Percentiles rank a stretch among this genome's conserved stretches.
These are phyloP conservation scores for Diabrotica virgifera DNA, from an alignment of 1,140 invertebrate genomes.

Conservation along the genomic window DNA sequence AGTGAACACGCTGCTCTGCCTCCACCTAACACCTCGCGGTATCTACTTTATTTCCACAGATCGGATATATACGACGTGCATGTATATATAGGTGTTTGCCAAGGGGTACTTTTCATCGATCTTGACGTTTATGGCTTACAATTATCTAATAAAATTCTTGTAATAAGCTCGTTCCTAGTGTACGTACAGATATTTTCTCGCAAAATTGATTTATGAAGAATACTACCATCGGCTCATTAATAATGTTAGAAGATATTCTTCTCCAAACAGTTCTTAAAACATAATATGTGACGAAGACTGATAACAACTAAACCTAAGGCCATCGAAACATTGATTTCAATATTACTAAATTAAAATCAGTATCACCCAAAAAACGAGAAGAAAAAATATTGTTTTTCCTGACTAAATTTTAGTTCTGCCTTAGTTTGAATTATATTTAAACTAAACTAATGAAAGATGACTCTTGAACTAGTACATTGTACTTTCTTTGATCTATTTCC, in stretches of 20 bases:
- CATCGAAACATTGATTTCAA: neutral
- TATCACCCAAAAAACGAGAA: no score
- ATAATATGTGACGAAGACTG: no score
- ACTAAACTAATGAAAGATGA: no score
- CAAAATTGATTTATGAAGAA: neutral
- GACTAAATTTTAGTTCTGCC: no score
- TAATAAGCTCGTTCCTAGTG: neutral
- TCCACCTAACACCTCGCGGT: constrained; percentile 23
- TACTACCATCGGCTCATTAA: neutral
- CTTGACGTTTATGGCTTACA: constrained; percentile 22
- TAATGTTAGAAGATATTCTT: neutral
- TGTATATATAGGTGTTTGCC: constrained; percentile 10
- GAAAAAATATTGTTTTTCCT: no score
- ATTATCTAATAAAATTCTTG: constrained; percentile 8
- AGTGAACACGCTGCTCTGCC: constrained; percentile 31
- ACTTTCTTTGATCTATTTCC: no score
- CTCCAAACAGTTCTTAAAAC: neutral
- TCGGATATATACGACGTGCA: neutral
- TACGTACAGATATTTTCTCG: neutral
- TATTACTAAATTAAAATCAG: no score
- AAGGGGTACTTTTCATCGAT: constrained; percentile 19
- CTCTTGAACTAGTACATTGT: no score
- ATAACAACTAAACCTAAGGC: neutral
- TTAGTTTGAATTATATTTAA: no score
- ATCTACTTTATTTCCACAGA: constrained; percentile 12